Percentiles rank a stretch among this genome's conserved stretches.
phyloP scores from a whole-genome alignment of 2,113 vertebrate genomes.

The Mus spicilegus region DNA sequence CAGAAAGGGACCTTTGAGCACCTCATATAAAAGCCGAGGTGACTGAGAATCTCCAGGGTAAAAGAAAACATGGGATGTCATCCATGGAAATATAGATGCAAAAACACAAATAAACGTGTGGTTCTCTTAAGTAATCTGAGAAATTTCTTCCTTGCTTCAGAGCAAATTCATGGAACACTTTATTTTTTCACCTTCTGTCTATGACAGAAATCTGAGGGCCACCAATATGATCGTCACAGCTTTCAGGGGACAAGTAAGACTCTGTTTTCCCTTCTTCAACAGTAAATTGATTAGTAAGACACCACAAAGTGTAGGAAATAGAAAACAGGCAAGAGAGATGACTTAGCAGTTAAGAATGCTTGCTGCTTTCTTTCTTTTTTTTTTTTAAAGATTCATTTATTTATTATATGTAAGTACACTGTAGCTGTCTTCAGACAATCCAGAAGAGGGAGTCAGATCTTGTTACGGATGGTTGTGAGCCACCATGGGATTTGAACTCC shows the following conservation, averaged over 20 bases:
- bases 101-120: not conserved
- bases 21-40: not conserved
- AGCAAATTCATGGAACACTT: not conserved
- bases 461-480: no score
- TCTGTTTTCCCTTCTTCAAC: not conserved
- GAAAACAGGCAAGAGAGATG: not conserved
- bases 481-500: no score
- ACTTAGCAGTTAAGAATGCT: not conserved
- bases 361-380: not conserved
- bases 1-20: not conserved
- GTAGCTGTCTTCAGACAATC: no score
- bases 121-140: not conserved
- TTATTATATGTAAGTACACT: no score
- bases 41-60: constrained; percentile 8
- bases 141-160: not conserved
- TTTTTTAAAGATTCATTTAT: no score
- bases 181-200: not conserved
- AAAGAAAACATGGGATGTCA: not conserved
- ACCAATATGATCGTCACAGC: not conserved
- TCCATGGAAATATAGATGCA: not conserved
- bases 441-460: no score
- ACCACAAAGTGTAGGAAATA: not conserved
- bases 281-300: not conserved
- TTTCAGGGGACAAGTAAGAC: not conserved
- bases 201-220: not conserved